Evolutionary conservation across 1,140 invertebrate genomes (phyloP).

Genomic region (Camponotus vicinus): DNA sequence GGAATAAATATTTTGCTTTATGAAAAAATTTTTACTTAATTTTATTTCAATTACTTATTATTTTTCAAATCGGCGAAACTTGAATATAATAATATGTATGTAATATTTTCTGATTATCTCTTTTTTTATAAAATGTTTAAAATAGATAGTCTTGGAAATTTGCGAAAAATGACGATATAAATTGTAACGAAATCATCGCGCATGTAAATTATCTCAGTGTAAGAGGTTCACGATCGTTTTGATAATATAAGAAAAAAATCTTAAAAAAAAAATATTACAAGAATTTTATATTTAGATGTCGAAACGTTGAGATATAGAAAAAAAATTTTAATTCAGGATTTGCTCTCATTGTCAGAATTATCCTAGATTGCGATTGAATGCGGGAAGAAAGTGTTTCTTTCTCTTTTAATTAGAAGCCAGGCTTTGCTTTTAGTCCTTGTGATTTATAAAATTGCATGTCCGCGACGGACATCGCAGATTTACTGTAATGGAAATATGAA

Average conservation of each 20-base stretch:
- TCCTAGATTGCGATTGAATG: background rate
- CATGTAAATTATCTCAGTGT: slow-evolving; percentile 19
- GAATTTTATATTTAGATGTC: background rate
- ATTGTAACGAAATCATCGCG: slow-evolving; percentile 18
- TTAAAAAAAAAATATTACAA: background rate
- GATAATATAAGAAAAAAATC: background rate
- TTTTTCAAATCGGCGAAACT: too few relatives aligned
- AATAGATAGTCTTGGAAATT: slow-evolving; percentile 25
- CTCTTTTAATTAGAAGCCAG: slow-evolving; percentile 46
- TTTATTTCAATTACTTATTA: too few relatives aligned
- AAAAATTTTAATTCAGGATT: background rate
- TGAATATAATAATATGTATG: too few relatives aligned
- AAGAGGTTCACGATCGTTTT: background rate
- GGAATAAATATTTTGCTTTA: too few relatives aligned
- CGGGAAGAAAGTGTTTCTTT: background rate
- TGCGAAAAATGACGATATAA: slow-evolving; percentile 5
- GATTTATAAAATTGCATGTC: slow-evolving; percentile 55
- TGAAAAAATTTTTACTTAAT: too few relatives aligned
- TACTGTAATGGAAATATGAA: slow-evolving; percentile 50
- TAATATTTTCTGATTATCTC: background rate
- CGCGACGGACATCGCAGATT: slow-evolving; percentile 33
- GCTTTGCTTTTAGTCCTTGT: slow-evolving; percentile 23
- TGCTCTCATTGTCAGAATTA: background rate
- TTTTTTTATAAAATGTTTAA: slow-evolving; percentile 18
- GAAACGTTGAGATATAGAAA: background rate